Percentiles rank a stretch among this genome's conserved stretches.
These are phyloP conservation scores for Trichogramma pretiosum DNA, from an alignment of 1,140 invertebrate species.

Conservation along the genomic window DNA sequence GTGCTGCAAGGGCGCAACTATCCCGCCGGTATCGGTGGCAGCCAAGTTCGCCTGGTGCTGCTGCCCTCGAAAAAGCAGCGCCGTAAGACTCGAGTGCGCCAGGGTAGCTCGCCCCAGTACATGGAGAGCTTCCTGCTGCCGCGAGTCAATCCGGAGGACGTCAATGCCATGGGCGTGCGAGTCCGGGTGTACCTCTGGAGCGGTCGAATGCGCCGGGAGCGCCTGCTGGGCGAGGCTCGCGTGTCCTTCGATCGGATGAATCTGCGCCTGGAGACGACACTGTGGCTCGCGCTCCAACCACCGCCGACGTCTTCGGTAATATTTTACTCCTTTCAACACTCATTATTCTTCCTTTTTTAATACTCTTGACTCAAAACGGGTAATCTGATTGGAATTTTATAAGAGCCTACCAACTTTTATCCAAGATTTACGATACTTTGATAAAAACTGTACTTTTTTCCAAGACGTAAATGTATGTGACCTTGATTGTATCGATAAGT, in stretches of 20 bases:
- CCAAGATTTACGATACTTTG: too few species aligned
- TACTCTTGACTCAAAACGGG: too few species aligned
- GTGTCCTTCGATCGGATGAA: slow-evolving; percentile 82
- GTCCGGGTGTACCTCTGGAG: slow-evolving; percentile 69
- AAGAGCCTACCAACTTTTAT: too few species aligned
- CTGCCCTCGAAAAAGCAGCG: slow-evolving; percentile 87
- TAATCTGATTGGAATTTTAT: too few species aligned
- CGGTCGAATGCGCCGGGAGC: slow-evolving; percentile 78
- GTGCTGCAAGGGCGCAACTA: slow-evolving; percentile 78
- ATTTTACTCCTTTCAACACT: too few species aligned
- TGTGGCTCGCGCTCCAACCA: slow-evolving; percentile 80
- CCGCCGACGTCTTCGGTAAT: slow-evolving; percentile 71
- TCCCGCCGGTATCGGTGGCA: slow-evolving; percentile 64
- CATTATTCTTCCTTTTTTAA: too few species aligned
- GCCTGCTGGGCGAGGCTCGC: slow-evolving; percentile 82
- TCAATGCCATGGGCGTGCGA: slow-evolving; percentile 80
- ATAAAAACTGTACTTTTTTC: too few species aligned
- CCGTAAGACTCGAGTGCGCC: slow-evolving; percentile 83
- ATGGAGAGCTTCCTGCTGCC: slow-evolving; percentile 87
- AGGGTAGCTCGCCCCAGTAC: slow-evolving; percentile 80
- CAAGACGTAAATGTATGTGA: too few species aligned
- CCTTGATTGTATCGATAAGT: too few species aligned
- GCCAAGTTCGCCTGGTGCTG: slow-evolving; percentile 75
- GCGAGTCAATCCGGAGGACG: slow-evolving; percentile 87
- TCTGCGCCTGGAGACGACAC: slow-evolving; percentile 77